A percentile compares a stretch with the other conserved stretches of the same genome.
These are phyloP conservation scores for Metalampra italica DNA, from an alignment of 2,888 invertebrate species.

Conservation along the genomic window DNA sequence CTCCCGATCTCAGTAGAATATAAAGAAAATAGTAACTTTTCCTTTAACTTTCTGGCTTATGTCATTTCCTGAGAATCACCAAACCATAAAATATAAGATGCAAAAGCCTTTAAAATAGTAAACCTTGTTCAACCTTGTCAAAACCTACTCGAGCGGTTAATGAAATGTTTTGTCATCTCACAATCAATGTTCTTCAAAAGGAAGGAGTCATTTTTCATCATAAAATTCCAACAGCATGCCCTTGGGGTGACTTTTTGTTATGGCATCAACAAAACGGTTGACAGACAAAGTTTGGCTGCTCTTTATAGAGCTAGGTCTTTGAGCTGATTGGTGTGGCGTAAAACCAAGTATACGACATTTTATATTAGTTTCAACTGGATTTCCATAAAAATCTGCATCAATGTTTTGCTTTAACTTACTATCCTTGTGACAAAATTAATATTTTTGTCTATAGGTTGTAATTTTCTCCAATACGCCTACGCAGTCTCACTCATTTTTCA, in stretches of 20 bases:
- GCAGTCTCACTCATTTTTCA: too few relatives aligned
- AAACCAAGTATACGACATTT: background rate
- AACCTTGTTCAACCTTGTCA: background rate
- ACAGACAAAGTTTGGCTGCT: constrained; percentile 56
- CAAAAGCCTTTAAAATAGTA: too few relatives aligned
- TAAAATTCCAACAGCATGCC: constrained; percentile 46
- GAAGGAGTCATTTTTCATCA: constrained; percentile 58
- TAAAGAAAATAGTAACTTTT: too few relatives aligned
- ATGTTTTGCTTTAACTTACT: too few relatives aligned
- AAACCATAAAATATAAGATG: too few relatives aligned
- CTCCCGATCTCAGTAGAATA: too few relatives aligned
- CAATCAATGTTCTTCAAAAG: constrained; percentile 43
- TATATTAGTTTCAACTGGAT: background rate
- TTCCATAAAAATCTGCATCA: too few relatives aligned
- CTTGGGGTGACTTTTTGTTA: constrained; percentile 47
- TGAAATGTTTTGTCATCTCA: constrained; percentile 51
- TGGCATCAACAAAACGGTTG: constrained; percentile 38
- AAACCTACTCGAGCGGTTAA: constrained; percentile 35
- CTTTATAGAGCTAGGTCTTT: constrained; percentile 42
- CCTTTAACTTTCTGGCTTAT: too few relatives aligned
- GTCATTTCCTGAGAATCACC: too few relatives aligned
- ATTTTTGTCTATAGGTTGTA: too few relatives aligned
- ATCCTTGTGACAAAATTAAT: too few relatives aligned
- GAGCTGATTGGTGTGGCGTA: constrained; percentile 14
- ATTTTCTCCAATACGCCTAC: too few relatives aligned